Base-by-base conservation (phyloP, 1,140 invertebrate species). In the Nautilus pompilius region DNA sequence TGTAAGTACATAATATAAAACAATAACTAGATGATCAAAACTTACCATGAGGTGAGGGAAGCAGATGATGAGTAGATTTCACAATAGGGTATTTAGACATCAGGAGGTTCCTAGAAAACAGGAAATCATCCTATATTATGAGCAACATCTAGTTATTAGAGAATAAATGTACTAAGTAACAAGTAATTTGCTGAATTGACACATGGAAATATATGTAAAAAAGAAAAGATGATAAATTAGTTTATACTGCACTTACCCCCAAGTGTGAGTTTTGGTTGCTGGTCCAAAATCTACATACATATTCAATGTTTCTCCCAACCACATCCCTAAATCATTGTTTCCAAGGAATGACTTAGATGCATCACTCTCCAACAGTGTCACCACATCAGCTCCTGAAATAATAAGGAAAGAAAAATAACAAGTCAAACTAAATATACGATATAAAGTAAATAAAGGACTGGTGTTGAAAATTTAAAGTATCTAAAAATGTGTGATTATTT, bases 261-360 rank as follows among this genome's bases (percentile, higher is more conserved):
- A 83, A 8, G 81, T 82, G 62, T 83, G 81, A 41, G 80, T 79
- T 61, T 75, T 76, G 2, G 82, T 83, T 3, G 82, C 72, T 34
- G 80, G 80, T 30, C 82, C 82, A 75, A 83, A 83, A 67, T 83
- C 82, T n/a, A 80, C 78, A 68, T 82, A 80, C 74, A 82, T 80
- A 24, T 70, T 65, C 32, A 83, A 69, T 62, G 68, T 76, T 63
- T 83, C 79, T 3, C 77, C 77, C 5, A 83, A 57, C 81, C 81
- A 83, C 68, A 75, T 73, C 3, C 74, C 80, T n/a, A 83, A 70
- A 65, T 83, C 82, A 68, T 82, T 81, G 67, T 83, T 82, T 34
- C 81, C 82, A 2, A 83, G 73, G 66, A 80, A 83, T 10, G 80
- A 79, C 63, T 83, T 83, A 15, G 80, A 82, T 3, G 81, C 80